These are phyloP conservation scores for Cepaea hortensis DNA, from an alignment of 2,888 invertebrate species.

Conservation along the genomic window DNA sequence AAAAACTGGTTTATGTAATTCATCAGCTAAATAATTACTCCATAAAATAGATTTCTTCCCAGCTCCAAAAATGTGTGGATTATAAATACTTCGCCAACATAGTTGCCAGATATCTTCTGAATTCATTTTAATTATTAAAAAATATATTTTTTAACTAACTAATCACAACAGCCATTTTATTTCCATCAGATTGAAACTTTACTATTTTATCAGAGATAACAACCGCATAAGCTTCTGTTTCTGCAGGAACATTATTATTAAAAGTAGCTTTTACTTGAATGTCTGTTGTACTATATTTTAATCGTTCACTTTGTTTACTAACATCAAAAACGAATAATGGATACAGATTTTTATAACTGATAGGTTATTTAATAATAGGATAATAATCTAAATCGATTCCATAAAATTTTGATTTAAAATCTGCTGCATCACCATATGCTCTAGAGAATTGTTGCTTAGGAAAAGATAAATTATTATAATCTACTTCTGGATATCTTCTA, in stretches of 20 bases:
- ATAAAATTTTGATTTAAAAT: constrained; percentile 21
- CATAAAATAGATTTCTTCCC: no score
- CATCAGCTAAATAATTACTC: no score
- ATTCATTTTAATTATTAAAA: no score
- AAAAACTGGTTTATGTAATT: no score
- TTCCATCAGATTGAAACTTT: constrained; percentile 18
- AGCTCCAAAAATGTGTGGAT: no score
- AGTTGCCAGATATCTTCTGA: no score
- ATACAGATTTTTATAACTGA: background rate
- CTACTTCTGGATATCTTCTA: background rate
- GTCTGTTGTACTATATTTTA: constrained; percentile 3
- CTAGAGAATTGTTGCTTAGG: background rate
- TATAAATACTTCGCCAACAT: no score
- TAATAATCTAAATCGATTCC: background rate
- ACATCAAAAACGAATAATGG: constrained; percentile 31
- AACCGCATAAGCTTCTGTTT: background rate
- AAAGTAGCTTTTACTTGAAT: background rate
- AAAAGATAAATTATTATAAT: constrained; percentile 5
- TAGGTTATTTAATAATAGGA: background rate
- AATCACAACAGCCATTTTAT: constrained; percentile 3
- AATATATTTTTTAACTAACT: no score
- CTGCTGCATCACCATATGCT: background rate
- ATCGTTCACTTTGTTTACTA: constrained; percentile 12
- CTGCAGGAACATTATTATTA: constrained; percentile 12
- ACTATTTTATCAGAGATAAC: constrained; percentile 1